These are phyloP conservation scores for Phymastichus coffea DNA, from an alignment of 1,140 invertebrate species.

Conservation along the genomic window DNA sequence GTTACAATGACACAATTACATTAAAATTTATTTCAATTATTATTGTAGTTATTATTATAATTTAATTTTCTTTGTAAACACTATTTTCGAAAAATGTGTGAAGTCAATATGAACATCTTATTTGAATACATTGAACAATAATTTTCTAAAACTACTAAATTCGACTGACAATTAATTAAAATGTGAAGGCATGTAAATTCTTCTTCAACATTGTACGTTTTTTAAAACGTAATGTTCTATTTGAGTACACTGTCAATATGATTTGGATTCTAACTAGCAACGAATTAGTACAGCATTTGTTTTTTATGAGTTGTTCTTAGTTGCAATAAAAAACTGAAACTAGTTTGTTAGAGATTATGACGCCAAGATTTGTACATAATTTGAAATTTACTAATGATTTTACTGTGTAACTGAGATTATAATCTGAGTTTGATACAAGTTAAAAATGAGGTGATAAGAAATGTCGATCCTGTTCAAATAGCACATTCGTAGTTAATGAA, in stretches of 20 bases:
- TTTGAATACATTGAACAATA: neutral
- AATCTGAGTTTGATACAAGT: too few species aligned
- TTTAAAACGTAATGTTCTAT: too few species aligned
- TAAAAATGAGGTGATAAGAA: neutral
- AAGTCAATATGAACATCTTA: too few species aligned
- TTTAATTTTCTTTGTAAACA: neutral
- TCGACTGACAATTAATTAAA: slow-evolving; percentile 1
- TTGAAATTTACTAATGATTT: neutral
- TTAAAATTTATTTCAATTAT: slow-evolving; percentile 1
- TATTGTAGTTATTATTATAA: slow-evolving; percentile 11
- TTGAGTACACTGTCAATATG: too few species aligned
- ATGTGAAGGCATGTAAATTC: neutral
- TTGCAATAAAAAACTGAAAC: neutral
- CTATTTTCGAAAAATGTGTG: neutral
- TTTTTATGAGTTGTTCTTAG: neutral
- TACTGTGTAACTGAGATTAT: neutral
- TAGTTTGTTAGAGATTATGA: neutral
- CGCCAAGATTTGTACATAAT: neutral
- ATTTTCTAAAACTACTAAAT: neutral
- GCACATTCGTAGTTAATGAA: neutral
- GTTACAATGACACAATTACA: too few species aligned
- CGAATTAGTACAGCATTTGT: too few species aligned
- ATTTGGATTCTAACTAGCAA: too few species aligned
- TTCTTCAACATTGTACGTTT: too few species aligned
- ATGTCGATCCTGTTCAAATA: neutral